Base-by-base conservation (phyloP, 2,797 vertebrate genomes). In the Pipistrellus pipistrellus region DNA sequence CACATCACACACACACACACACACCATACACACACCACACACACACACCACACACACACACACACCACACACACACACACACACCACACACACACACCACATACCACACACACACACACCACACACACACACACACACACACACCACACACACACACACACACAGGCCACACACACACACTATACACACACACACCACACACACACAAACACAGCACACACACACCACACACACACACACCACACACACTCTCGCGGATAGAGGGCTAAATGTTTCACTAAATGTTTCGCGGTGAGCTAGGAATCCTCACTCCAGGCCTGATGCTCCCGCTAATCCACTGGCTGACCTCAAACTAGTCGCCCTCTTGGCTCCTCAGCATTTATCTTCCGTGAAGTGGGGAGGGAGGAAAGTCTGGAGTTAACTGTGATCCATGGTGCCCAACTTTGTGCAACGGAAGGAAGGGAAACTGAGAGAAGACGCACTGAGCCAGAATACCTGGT, bases 201-300 rank as follows among this genome's bases (percentile, higher is more conserved):
- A n/a, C n/a, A n/a, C n/a, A n/a, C n/a, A n/a, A n/a, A n/a, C n/a
- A n/a, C n/a, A n/a, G n/a, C n/a, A n/a, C n/a, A n/a, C n/a, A n/a
- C n/a, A n/a, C n/a, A n/a, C n/a, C n/a, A n/a, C n/a, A n/a, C n/a
- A n/a, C 12, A 48, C 46, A 9, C 23, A 12, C 3, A 6, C 6
- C 64, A 53, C 20, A 1, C 66, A 51, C 18, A 23, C 27, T 25
- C 12, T 35, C 0, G 0, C 7, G 20, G 18, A 53, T 0, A n/a
- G 1, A 4, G n/a, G 5, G 9, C 48, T 32, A 21, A 44, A n/a
- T 0, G 46, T 35, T 57, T 73, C 81, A 5, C 55, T 30, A 25
- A 44, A n/a, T 0, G 46, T 35, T 57, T 73, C 77, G 4, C 48
- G 1, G 21, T 23, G 55, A n/a, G 78, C 44, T 57, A 57, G 66